Percentiles rank a stretch among this genome's conserved stretches.
phyloP scores from a whole-genome alignment of 92 coral and sea anemone genomes.

The Siderastrea radians region DNA sequence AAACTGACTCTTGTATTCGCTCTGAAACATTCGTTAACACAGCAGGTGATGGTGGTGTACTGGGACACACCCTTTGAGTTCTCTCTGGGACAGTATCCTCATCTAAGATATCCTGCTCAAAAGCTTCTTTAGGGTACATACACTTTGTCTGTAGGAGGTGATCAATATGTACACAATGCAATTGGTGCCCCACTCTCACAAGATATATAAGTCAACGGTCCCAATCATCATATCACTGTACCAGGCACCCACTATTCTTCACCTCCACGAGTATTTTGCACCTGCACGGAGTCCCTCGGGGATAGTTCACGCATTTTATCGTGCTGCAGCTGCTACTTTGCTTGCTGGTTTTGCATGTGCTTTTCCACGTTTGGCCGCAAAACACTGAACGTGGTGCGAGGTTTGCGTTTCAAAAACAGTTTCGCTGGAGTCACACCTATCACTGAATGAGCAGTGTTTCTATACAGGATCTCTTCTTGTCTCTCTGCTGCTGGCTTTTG shows the following conservation, averaged over 20 bases:
- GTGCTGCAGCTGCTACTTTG: background rate
- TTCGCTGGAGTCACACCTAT: constrained; percentile 52
- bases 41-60: too few species aligned
- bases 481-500: constrained; percentile 21
- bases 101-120: too few species aligned
- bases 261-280: constrained; percentile 58
- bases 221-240: constrained; percentile 31
- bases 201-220: constrained; percentile 14
- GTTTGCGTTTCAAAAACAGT: constrained; percentile 63
- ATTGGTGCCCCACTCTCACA: constrained; percentile 49
- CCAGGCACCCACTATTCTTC: constrained; percentile 62
- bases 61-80: too few species aligned
- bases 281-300: constrained; percentile 47
- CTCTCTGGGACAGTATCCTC: too few species aligned
- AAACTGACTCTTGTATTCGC: too few species aligned
- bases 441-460: constrained; percentile 60
- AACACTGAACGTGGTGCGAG: constrained; percentile 19
- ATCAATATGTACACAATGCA: constrained; percentile 70
- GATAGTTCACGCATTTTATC: constrained; percentile 49
- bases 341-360: too few species aligned
- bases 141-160: constrained; percentile 24
- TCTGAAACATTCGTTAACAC: too few species aligned
- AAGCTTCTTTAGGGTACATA: too few species aligned
- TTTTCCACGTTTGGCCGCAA: too few species aligned
- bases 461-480: constrained; percentile 35